Evolutionary conservation across 2,888 invertebrate species (phyloP).

Genomic region (Caenorhabditis panamensis): DNA sequence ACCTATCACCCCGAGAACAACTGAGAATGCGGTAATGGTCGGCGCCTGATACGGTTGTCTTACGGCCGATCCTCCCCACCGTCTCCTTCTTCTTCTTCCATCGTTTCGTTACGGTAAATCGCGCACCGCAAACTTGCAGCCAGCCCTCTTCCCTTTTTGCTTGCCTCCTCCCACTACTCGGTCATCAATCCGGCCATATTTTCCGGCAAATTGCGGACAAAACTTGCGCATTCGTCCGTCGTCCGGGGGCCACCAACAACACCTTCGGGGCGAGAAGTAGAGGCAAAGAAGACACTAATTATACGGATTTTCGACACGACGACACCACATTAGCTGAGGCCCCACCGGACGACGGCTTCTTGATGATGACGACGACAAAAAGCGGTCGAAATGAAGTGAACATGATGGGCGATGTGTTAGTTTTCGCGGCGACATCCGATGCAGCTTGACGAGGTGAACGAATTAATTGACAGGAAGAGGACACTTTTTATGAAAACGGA

Average conservation of each 20-base stretch:
- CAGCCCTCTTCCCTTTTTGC: slow-evolving; percentile 7
- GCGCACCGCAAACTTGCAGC: slow-evolving; percentile 56
- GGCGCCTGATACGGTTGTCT: slow-evolving; percentile 19
- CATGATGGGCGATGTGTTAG: slow-evolving; percentile 28
- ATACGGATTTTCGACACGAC: slow-evolving; percentile 47
- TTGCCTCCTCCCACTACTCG: slow-evolving; percentile 22
- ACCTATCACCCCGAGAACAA: neutral
- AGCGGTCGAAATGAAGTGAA: slow-evolving; percentile 39
- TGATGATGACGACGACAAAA: slow-evolving; percentile 42
- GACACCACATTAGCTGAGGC: slow-evolving; percentile 51
- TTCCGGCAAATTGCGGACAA: slow-evolving; percentile 60
- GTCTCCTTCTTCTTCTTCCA: slow-evolving; percentile 8
- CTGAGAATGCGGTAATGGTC: neutral
- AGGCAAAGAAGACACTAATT: slow-evolving; percentile 45
- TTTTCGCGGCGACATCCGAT: neutral
- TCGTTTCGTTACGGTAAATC: slow-evolving; percentile 59
- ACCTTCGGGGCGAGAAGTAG: slow-evolving; percentile 35
- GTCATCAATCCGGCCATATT: slow-evolving; percentile 58
- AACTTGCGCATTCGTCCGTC: slow-evolving; percentile 35
- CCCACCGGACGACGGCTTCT: slow-evolving; percentile 38
- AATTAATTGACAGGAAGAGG: slow-evolving; percentile 23
- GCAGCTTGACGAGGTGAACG: slow-evolving; percentile 13
- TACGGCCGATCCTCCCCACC: slow-evolving; percentile 5
- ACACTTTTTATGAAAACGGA: slow-evolving; percentile 24
- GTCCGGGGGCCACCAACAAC: slow-evolving; percentile 22